Conservation (phyloP, 1,140 invertebrate species). For the Drosophila paulistorum region DNA sequence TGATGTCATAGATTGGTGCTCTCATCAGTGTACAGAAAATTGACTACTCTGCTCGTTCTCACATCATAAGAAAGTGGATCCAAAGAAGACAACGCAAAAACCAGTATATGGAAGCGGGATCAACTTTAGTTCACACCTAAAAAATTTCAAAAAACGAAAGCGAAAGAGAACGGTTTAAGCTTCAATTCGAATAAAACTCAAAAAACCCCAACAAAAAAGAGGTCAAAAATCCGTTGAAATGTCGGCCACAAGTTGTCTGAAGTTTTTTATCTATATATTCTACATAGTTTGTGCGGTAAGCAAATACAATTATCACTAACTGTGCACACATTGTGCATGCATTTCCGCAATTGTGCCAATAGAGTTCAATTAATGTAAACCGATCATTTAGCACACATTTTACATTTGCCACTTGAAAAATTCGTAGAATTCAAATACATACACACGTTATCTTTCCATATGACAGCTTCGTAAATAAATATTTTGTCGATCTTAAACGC, state of each 20-base stretch:
- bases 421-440: too few relatives aligned
- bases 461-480: too few relatives aligned
- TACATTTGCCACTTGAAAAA: background rate
- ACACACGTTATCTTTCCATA: too few relatives aligned
- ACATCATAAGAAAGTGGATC: conserved; percentile 4
- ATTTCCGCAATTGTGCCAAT: conserved; percentile 33
- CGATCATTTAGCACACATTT: conserved; percentile 2
- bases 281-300: conserved; percentile 71
- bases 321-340: conserved; percentile 1
- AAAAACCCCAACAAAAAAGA: background rate
- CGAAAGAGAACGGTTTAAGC: background rate
- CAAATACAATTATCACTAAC: conserved; percentile 27
- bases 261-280: conserved; percentile 60
- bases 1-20: conserved; percentile 4
- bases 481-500: too few relatives aligned
- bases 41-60: background rate
- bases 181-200: too few relatives aligned
- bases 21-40: background rate
- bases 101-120: background rate
- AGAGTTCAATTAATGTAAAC: conserved; percentile 11
- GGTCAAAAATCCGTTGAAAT: conserved; percentile 25
- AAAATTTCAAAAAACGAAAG: background rate
- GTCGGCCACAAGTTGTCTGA: conserved; percentile 67
- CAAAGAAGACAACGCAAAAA: background rate
- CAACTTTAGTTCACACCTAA: background rate